phyloP scores from a whole-genome alignment of 2,888 invertebrate genomes.

The Drosophila nigricruria region DNA sequence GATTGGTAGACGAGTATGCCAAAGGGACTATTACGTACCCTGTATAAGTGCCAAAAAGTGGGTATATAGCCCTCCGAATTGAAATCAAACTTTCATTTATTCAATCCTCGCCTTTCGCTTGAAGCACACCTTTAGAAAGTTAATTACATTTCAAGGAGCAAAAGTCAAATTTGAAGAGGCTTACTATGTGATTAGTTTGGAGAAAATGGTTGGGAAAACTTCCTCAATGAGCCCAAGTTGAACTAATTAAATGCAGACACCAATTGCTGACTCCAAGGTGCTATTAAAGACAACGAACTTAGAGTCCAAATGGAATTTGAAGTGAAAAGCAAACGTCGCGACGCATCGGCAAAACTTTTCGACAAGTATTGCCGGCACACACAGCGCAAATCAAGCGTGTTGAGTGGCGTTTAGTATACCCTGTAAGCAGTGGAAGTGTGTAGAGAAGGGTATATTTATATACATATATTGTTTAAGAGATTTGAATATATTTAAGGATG shows the following conservation, averaged over 20 bases:
- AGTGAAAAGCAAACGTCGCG: conserved; percentile 4
- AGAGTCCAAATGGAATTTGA: conserved; percentile 11
- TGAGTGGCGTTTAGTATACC: conserved; percentile 3
- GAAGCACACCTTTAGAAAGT: background rate
- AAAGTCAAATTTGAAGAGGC: background rate
- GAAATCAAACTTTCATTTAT: background rate
- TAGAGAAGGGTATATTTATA: background rate
- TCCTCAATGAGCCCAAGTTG: conserved; percentile 1
- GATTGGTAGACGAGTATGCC: background rate
- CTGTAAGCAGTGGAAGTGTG: background rate
- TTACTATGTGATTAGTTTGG: background rate
- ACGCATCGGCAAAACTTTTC: conserved; percentile 24
- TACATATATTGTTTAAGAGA: background rate
- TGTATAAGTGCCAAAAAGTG: background rate
- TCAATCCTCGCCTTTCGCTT: background rate
- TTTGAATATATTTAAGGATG: too few species aligned
- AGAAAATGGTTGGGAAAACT: background rate
- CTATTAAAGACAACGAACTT: background rate
- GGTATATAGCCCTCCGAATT: background rate
- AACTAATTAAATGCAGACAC: conserved; percentile 1
- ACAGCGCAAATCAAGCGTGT: background rate
- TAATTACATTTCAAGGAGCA: background rate
- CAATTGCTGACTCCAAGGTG: background rate
- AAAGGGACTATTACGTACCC: background rate
- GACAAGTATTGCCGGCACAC: conserved; percentile 16